Percentiles rank a stretch among this genome's conserved stretches.
Conservation (phyloP, 2,888 invertebrate genomes). For the Diaphora mendica region DNA sequence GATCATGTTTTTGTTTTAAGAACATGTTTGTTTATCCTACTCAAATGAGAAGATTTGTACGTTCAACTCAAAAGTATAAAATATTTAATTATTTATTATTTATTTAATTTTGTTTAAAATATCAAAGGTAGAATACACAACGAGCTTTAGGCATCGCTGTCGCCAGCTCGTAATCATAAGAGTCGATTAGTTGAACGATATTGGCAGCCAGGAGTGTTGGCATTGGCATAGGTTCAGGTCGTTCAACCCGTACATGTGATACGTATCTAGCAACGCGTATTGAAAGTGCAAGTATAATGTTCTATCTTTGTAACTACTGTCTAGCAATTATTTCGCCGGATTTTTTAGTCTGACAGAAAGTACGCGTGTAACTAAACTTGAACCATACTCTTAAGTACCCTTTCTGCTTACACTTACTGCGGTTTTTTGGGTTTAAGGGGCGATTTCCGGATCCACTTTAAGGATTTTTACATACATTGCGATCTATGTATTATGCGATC, state of each 20-base stretch:
- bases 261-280: conserved; percentile 41
- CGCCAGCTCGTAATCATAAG: conserved; percentile 3
- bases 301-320: conserved; percentile 38
- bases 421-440: not conserved
- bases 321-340: not conserved
- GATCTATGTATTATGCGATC: not conserved
- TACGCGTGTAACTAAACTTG: no score
- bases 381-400: no score
- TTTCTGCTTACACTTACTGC: not conserved
- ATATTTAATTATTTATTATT: no score
- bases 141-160: not conserved
- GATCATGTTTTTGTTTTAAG: not conserved
- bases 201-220: conserved; percentile 69
- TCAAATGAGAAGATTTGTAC: not conserved
- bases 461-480: no score
- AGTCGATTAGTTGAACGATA: conserved; percentile 42
- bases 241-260: conserved; percentile 69
- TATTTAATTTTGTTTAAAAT: no score
- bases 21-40: not conserved
- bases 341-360: not conserved
- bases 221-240: conserved; percentile 80
- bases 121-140: not conserved
- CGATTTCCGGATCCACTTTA: not conserved
- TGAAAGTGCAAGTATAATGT: conserved; percentile 72
- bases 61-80: not conserved